Evolutionary conservation across 2,888 invertebrate species (phyloP).

Genomic region (Archaeoteleia sp.): DNA sequence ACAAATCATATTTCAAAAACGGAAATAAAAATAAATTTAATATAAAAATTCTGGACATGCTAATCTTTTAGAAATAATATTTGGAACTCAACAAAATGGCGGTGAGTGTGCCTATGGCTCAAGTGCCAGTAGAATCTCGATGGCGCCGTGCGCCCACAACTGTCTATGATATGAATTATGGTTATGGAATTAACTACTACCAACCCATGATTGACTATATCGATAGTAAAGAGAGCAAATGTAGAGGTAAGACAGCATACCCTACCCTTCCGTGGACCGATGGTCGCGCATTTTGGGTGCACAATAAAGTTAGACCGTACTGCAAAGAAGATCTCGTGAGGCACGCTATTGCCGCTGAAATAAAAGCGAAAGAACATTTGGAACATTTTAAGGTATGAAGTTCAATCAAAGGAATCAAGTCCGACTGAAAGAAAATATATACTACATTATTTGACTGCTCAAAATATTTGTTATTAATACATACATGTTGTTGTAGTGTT

Average conservation of each 20-base stretch:
- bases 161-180: conserved; percentile 89
- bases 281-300: conserved; percentile 76
- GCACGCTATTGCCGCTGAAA: conserved; percentile 81
- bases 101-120: conserved; percentile 61
- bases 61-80: conserved; percentile 6
- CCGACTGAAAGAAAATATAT: conserved; percentile 6
- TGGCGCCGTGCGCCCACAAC: conserved; percentile 77
- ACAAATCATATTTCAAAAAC: too few species aligned
- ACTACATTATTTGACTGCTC: neutral
- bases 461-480: neutral
- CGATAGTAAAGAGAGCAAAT: conserved; percentile 79
- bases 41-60: too few species aligned
- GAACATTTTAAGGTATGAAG: conserved; percentile 76
- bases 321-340: conserved; percentile 81
- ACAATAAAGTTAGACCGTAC: conserved; percentile 81
- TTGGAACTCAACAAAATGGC: conserved; percentile 58
- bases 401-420: conserved; percentile 11
- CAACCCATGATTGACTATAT: conserved; percentile 92
- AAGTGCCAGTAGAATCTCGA: conserved; percentile 69
- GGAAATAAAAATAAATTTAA: neutral
- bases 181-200: conserved; percentile 88
- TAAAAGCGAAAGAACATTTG: conserved; percentile 82
- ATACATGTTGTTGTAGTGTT: too few species aligned
- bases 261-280: conserved; percentile 82
- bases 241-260: conserved; percentile 69